phyloP scores from a whole-genome alignment of 2,113 vertebrate species.

The Varanus komodoensis region DNA sequence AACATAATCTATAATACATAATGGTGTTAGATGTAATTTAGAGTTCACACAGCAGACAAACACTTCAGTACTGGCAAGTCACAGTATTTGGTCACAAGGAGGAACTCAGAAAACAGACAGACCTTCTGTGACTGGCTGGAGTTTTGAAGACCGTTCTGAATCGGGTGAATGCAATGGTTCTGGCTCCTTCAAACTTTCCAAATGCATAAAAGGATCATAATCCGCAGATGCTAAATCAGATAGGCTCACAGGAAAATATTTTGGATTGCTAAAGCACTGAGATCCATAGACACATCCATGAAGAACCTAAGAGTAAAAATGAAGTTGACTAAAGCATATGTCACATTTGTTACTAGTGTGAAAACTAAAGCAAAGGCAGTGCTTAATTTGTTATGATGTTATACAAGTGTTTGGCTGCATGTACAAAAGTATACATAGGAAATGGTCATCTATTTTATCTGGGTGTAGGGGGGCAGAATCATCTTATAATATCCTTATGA shows the following conservation, averaged over 20 bases:
- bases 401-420: neutral
- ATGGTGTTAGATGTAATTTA: neutral
- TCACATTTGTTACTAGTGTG: neutral
- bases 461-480: neutral
- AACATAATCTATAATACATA: slow-evolving; percentile 13
- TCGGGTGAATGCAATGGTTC: slow-evolving; percentile 98
- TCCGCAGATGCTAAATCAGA: slow-evolving; percentile 92
- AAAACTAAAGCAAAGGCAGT: neutral
- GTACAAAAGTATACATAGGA: neutral
- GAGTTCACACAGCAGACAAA: slow-evolving; percentile 39
- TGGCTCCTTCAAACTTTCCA: slow-evolving; percentile 94
- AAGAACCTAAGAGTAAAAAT: slow-evolving; percentile 83
- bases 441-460: neutral
- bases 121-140: slow-evolving; percentile 98
- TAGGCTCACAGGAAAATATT: slow-evolving; percentile 94
- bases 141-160: slow-evolving; percentile 94
- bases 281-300: slow-evolving; percentile 98
- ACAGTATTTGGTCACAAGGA: slow-evolving; percentile 29
- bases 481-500: neutral
- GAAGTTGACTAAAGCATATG: slow-evolving; percentile 17
- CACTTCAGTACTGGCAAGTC: slow-evolving; percentile 37
- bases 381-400: neutral
- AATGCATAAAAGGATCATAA: slow-evolving; percentile 94
- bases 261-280: slow-evolving; percentile 93
- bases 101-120: slow-evolving; percentile 45